Evolutionary conservation across 2,888 invertebrate genomes (phyloP), one percentile per base, ranked within the genome.

Genomic region (Nyleta sp.): DNA sequence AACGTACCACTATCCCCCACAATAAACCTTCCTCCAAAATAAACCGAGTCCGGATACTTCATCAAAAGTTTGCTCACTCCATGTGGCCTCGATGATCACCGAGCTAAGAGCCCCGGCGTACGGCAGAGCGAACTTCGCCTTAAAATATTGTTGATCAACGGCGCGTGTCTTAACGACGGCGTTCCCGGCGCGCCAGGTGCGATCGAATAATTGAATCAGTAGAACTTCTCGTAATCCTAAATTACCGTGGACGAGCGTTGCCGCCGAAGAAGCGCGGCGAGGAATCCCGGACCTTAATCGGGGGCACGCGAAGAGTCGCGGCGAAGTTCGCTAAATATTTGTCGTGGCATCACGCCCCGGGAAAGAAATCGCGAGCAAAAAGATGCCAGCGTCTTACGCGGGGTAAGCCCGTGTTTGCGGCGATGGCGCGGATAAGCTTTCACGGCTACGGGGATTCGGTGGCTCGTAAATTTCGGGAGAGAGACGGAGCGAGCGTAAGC

Each of bases 81-180:
- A 65, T 33, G 55, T 65, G 52, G 22, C 55, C 20, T 28, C 38
- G 38, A 76, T 59, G 64, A 75, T 71, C 71, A 75, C 22, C 67
- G 52, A 31, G 48, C 48, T 57, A 59, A 60, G 42, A 71, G 55
- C 22, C 57, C n/a, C 33, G 46, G 57, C 60, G 33, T 44, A 20
- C 38, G 11, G n/a, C 28, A 13, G 55, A 57, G 24, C 71, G 50
- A 68, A 78, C 62, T 78, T 78, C 22, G 24, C 22, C 42, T 70
- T 70, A 64, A 78, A 78, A 75, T 79, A 79, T 79, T 79, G 74
- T 79, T 71, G 78, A 74, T 79, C 78, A 79, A 62, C 78, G 65
- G 67, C 74, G 74, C 78, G 78, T 74, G 65, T 79, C 70, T 75
- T 79, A 79, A 79, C 67, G 78, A 62, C 52, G 57, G 42, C 55